Base-by-base conservation (phyloP, 1,140 invertebrate species). In the Zophobas atratus region DNA sequence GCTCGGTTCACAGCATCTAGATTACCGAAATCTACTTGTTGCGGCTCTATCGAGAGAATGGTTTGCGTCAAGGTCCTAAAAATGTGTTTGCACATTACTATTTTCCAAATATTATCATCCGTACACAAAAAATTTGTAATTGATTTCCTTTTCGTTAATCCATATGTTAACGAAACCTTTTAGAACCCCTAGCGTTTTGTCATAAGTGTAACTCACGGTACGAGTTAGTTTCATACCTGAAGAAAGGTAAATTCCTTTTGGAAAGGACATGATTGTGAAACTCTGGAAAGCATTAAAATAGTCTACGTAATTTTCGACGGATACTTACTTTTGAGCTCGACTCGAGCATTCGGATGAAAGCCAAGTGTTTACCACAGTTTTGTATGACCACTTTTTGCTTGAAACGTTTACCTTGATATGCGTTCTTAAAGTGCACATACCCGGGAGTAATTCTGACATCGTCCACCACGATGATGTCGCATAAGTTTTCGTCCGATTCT, bases 141-240 rank as follows among this genome's bases (percentile, higher is more conserved):
- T 20, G 20, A 20, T 20, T 20, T 20, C 20, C 20, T 20, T 20
- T 20, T 20, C 20, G 20, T 20, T 20, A 20, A 20, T 20, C 20
- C 20, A 20, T 20, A 20, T 20, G 20, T 20, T 20, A 20, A 20
- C 20, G 20, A 20, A 20, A 20, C 20, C 20, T 20, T 20, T 20
- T 20, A 20, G 20, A 20, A 20, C 20, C 20, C 20, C 20, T 20
- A 20, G 20, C 20, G 20, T 20, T 20, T 20, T 20, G 20, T 20
- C 20, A 20, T 80, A 86, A 0, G 77, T 79, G 53, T 84, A 87
- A 33, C 60, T 80, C 0, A 87, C 81, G 0, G 8, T 77, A 35
- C 80, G 79, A 2, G 34, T 75, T 6, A 86, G 55, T 43, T 63
- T 81, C 76, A 87, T 77, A 46, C 86, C 86, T 8, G 85, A 82